Conservation (phyloP, 1,140 invertebrate genomes). For the Pseudomyrmex dendroicus region DNA sequence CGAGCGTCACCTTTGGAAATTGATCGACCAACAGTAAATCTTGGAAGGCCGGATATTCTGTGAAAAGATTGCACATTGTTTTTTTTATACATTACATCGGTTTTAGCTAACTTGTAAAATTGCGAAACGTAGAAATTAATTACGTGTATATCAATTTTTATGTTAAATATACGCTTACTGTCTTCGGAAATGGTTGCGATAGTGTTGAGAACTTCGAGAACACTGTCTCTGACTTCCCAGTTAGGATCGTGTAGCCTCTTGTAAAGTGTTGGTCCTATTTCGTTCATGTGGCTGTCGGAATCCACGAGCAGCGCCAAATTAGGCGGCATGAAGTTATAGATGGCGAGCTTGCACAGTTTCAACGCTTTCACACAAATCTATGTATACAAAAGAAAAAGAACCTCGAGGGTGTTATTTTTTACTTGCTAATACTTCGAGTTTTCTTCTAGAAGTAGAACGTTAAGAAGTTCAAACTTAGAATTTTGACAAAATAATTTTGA, state of each 20-base stretch:
- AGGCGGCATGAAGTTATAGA: constrained; percentile 90
- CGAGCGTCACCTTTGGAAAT: constrained; percentile 87
- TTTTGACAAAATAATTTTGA: too few relatives aligned
- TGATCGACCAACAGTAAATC: constrained; percentile 88
- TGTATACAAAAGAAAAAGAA: constrained; percentile 73
- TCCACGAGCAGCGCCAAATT: constrained; percentile 90
- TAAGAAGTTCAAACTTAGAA: too few relatives aligned
- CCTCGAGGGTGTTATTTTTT: neutral
- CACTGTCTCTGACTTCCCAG: constrained; percentile 91
- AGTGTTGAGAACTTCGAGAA: constrained; percentile 89
- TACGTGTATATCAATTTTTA: constrained; percentile 10
- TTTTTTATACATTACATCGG: neutral
- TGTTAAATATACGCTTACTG: constrained; percentile 85
- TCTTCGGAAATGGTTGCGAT: constrained; percentile 89
- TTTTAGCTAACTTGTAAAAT: too few relatives aligned
- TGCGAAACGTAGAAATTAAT: too few relatives aligned
- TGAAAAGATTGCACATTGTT: constrained; percentile 41
- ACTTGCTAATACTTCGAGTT: neutral
- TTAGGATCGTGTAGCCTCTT: constrained; percentile 89
- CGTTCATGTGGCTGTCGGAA: constrained; percentile 87
- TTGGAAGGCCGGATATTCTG: constrained; percentile 92
- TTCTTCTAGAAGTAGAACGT: neutral
- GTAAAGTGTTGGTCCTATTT: constrained; percentile 88
- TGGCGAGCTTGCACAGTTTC: constrained; percentile 88
- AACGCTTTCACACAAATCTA: constrained; percentile 89